These are phyloP conservation scores for Mongoloraphidia duomilia DNA, from an alignment of 2,888 invertebrate genomes.

Conservation along the genomic window DNA sequence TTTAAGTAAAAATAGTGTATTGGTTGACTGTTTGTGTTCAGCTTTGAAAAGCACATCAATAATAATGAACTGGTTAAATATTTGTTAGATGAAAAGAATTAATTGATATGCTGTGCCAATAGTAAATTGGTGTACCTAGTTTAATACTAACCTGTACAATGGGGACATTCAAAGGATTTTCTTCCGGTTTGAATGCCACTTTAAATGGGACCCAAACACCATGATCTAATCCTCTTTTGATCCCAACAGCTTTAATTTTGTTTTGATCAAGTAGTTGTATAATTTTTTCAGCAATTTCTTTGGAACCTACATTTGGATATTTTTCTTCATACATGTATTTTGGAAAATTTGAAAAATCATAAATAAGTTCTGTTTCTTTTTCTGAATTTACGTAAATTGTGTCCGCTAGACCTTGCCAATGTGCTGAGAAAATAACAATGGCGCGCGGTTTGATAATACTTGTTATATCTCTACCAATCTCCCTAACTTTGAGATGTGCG, in stretches of 20 bases:
- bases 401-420: not conserved
- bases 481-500: not conserved
- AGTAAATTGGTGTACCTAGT: too few relatives aligned
- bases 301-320: not conserved
- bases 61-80: too few relatives aligned
- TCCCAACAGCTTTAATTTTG: not conserved
- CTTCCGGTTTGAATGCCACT: constrained; percentile 1
- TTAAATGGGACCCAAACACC: constrained; percentile 4
- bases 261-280: not conserved
- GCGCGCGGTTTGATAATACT: not conserved
- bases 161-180: not conserved
- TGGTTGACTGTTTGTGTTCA: too few relatives aligned
- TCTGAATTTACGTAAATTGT: not conserved
- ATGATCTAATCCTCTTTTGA: not conserved
- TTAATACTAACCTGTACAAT: not conserved
- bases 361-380: not conserved
- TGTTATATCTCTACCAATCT: constrained; percentile 2
- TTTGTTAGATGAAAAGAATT: too few relatives aligned
- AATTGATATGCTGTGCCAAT: too few relatives aligned
- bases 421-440: constrained; percentile 2
- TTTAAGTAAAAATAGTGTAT: too few relatives aligned
- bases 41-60: too few relatives aligned
- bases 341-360: constrained; percentile 2
- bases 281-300: not conserved
- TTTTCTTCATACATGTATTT: constrained; percentile 2